Percentiles rank a stretch among this genome's conserved stretches.
Conservation (phyloP, 2,113 vertebrate species). For the Crypturellus undulatus region DNA sequence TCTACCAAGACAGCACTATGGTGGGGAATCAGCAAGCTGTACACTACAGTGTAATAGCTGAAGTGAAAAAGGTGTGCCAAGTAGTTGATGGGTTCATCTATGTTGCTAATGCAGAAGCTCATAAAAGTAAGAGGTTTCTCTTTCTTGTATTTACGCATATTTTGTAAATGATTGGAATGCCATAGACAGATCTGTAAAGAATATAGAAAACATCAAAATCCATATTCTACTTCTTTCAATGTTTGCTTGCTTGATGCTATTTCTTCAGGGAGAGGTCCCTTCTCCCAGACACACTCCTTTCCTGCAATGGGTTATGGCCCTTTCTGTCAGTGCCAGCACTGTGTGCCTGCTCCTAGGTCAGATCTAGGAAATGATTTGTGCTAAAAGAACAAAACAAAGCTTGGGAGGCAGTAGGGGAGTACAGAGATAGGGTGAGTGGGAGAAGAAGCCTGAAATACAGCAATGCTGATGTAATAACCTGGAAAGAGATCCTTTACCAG, state of each 20-base stretch:
- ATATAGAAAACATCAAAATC: neutral
- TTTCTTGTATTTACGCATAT: neutral
- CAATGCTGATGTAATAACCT: neutral
- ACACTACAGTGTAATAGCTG: constrained; percentile 82
- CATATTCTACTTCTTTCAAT: neutral
- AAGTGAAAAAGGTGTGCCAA: constrained; percentile 90
- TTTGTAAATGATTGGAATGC: neutral
- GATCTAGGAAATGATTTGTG: neutral
- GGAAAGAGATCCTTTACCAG: neutral
- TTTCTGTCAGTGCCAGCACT: neutral
- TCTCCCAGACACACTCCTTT: rapidly evolving
- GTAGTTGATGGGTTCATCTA: constrained; percentile 94
- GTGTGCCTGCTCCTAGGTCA: rapidly evolving
- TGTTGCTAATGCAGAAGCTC: constrained; percentile 89
- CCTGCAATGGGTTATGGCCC: neutral
- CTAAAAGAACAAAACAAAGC: neutral
- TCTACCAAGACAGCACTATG: constrained; percentile 72
- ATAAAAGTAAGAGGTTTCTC: constrained; percentile 78
- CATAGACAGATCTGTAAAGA: neutral
- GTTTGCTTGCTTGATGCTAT: neutral
- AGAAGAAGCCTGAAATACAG: neutral
- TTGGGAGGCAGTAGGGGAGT: neutral
- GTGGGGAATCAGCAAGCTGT: constrained; percentile 67
- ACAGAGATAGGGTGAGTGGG: neutral
- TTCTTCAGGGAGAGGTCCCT: neutral